Conservation (phyloP, 1,140 invertebrate species). For the Latrodectus geometricus region DNA sequence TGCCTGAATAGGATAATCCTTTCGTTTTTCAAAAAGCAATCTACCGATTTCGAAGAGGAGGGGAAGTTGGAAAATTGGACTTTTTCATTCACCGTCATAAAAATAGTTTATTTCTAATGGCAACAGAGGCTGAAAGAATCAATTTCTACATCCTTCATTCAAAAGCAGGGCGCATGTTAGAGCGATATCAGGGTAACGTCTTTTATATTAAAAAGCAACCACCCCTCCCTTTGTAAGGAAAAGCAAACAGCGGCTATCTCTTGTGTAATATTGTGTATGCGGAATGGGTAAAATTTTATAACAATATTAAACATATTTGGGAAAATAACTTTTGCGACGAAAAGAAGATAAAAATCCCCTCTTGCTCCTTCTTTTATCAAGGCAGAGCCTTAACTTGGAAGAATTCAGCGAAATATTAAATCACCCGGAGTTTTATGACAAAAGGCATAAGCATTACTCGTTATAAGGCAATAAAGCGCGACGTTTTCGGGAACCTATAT, state of each 20-base stretch:
- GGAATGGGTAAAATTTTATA: slow-evolving; percentile 62
- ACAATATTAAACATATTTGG: slow-evolving; percentile 62
- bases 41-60: slow-evolving; percentile 39
- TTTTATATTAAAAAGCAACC: slow-evolving; percentile 60
- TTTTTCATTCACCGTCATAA: slow-evolving; percentile 57
- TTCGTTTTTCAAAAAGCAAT: slow-evolving; percentile 52
- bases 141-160: slow-evolving; percentile 55
- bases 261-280: slow-evolving; percentile 61
- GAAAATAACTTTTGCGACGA: slow-evolving; percentile 62
- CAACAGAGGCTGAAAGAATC: slow-evolving; percentile 45
- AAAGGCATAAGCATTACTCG: slow-evolving; percentile 62
- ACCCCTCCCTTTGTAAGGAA: slow-evolving; percentile 37
- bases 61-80: slow-evolving; percentile 49
- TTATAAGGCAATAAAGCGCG: slow-evolving; percentile 62
- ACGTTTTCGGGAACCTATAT: slow-evolving; percentile 61
- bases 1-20: slow-evolving; percentile 51
- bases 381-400: slow-evolving; percentile 58
- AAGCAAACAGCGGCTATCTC: slow-evolving; percentile 60
- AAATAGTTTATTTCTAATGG: slow-evolving; percentile 62
- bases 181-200: slow-evolving; percentile 53
- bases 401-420: slow-evolving; percentile 62
- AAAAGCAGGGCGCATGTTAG: neutral
- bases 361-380: slow-evolving; percentile 60
- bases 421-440: slow-evolving; percentile 62
- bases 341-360: slow-evolving; percentile 60